These are phyloP conservation scores for Zygothrica quintamaculata DNA, from an alignment of 2,888 invertebrate species.

Conservation along the genomic window DNA sequence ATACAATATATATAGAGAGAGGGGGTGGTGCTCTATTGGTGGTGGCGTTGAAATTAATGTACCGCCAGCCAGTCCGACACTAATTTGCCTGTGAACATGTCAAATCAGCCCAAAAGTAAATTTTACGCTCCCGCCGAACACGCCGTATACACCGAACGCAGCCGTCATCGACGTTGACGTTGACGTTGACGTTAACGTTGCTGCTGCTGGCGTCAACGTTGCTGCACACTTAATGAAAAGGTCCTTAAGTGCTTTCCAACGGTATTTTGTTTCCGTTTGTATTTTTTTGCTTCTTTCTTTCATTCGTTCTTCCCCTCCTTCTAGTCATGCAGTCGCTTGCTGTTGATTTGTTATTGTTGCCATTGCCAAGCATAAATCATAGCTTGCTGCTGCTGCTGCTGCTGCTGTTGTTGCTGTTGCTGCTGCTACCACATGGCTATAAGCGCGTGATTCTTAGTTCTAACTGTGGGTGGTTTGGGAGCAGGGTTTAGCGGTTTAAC, in stretches of 20 bases:
- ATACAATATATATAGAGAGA: too few relatives aligned
- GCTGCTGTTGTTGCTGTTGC: slow-evolving; percentile 39
- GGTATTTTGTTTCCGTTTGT: slow-evolving; percentile 84
- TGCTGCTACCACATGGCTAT: slow-evolving; percentile 26
- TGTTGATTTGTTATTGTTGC: slow-evolving; percentile 77
- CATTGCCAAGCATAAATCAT: slow-evolving; percentile 80
- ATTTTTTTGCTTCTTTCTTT: slow-evolving; percentile 35
- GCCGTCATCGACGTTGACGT: not conserved
- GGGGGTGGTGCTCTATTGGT: slow-evolving; percentile 7
- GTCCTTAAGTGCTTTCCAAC: slow-evolving; percentile 83
- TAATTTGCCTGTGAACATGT: slow-evolving; percentile 81
- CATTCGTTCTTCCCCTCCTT: slow-evolving; percentile 2
- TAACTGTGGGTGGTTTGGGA: slow-evolving; percentile 10
- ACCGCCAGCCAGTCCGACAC: slow-evolving; percentile 71
- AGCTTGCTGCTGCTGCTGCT: slow-evolving; percentile 40
- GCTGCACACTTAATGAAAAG: slow-evolving; percentile 80
- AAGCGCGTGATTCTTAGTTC: not conserved
- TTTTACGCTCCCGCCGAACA: slow-evolving; percentile 64
- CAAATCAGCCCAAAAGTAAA: slow-evolving; percentile 77
- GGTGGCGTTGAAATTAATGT: slow-evolving; percentile 74
- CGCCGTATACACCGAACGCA: slow-evolving; percentile 2
- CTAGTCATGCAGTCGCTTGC: slow-evolving; percentile 53
- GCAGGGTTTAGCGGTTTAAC: slow-evolving; percentile 8
- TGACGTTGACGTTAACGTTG: slow-evolving; percentile 17
- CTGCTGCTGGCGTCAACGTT: slow-evolving; percentile 18